Conservation (phyloP, 2,888 invertebrate species). For the Onthophagus sagittarius region DNA sequence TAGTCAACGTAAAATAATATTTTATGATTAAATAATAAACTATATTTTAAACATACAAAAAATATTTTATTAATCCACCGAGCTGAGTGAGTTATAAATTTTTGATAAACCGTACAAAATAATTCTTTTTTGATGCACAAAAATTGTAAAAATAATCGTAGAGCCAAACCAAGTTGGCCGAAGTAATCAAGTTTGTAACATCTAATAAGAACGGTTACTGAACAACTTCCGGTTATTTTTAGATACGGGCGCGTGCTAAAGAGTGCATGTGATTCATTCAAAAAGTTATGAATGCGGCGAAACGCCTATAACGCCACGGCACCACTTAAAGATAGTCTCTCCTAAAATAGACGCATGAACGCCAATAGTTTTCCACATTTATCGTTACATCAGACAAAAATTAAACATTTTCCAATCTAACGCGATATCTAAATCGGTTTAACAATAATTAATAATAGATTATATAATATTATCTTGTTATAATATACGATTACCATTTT, state of each 20-base stretch:
- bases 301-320: neutral
- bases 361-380: neutral
- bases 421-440: neutral
- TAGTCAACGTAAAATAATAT: too few relatives aligned
- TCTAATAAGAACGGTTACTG: neutral
- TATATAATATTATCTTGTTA: neutral
- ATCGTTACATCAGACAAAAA: neutral
- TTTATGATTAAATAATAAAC: too few relatives aligned
- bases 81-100: too few relatives aligned
- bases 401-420: neutral
- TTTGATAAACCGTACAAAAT: too few relatives aligned
- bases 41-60: too few relatives aligned
- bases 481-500: neutral
- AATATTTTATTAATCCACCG: too few relatives aligned
- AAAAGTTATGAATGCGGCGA: constrained; percentile 13
- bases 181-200: neutral
- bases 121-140: too few relatives aligned
- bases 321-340: neutral
- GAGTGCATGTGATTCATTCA: constrained; percentile 12
- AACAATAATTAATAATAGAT: neutral
- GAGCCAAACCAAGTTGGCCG: neutral
- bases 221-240: constrained; percentile 7
- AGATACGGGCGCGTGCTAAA: constrained; percentile 11
- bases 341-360: constrained; percentile 8
- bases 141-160: neutral